Percentiles rank a stretch among this genome's conserved stretches.
These are phyloP conservation scores for Equus przewalskii DNA, from an alignment of 2,113 vertebrate species.

Conservation along the genomic window DNA sequence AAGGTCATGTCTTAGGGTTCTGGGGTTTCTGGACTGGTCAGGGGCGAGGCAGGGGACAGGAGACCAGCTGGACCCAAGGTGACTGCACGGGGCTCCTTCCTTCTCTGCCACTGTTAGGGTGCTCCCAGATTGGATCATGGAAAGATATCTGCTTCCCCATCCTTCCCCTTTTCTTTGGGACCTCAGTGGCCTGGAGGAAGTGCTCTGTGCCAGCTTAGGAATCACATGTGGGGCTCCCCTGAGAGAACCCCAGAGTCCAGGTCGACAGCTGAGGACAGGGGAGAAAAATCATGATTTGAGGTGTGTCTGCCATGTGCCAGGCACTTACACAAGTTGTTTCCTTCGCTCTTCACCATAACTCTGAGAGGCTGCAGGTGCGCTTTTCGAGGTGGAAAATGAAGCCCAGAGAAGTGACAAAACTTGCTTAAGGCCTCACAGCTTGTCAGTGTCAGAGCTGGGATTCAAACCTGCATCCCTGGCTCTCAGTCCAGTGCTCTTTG, in stretches of 20 bases:
- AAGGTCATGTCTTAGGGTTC: neutral
- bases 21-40: neutral
- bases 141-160: neutral
- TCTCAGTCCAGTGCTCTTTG: neutral
- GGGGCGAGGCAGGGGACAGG: neutral
- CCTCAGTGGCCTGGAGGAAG: neutral
- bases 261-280: neutral
- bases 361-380: neutral
- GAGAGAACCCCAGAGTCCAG: neutral
- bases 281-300: neutral
- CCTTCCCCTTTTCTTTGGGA: neutral
- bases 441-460: neutral
- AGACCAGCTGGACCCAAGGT: neutral
- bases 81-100: neutral
- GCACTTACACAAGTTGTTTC: neutral
- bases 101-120: neutral
- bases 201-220: neutral
- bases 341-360: neutral
- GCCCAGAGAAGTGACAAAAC: neutral
- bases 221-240: neutral
- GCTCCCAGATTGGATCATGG: neutral
- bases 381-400: neutral
- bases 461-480: neutral
- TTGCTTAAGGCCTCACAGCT: neutral
- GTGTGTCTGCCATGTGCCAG: fast-evolving